Evolutionary conservation across 2,113 vertebrate species (phyloP).

Genomic region (Craseonycteris thonglongyai): DNA sequence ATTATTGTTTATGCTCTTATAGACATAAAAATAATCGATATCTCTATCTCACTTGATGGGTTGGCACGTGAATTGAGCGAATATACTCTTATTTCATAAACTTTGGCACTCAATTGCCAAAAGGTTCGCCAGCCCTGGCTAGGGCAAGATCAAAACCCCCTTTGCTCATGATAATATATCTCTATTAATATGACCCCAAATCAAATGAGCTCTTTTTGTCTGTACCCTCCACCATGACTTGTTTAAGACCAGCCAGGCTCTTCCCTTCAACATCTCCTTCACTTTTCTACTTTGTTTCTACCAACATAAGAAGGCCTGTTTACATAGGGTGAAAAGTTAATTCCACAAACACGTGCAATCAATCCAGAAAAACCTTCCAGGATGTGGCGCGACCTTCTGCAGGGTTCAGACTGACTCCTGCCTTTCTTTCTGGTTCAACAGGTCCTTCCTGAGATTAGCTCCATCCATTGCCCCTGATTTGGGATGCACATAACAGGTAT

Average conservation of each 20-base stretch:
- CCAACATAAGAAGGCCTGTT: not conserved
- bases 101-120: too few species aligned
- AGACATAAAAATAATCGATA: too few species aligned
- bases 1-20: too few species aligned
- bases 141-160: not conserved
- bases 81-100: too few species aligned
- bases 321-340: not conserved
- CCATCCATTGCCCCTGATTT: constrained; percentile 67
- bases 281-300: not conserved
- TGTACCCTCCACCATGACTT: not conserved
- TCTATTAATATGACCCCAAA: not conserved
- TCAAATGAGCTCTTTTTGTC: not conserved
- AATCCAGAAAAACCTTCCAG: not conserved
- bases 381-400: not conserved
- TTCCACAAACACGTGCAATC: not conserved
- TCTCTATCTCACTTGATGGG: too few species aligned
- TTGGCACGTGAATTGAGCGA: too few species aligned
- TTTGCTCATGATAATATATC: not conserved
- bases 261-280: not conserved
- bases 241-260: not conserved
- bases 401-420: not conserved
- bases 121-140: too few species aligned
- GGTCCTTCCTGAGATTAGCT: not conserved
- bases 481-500: constrained; percentile 66
- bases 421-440: not conserved